Evolutionary conservation across 2,797 vertebrate species (phyloP).

Genomic region (Hydrocynus forskahlii): DNA sequence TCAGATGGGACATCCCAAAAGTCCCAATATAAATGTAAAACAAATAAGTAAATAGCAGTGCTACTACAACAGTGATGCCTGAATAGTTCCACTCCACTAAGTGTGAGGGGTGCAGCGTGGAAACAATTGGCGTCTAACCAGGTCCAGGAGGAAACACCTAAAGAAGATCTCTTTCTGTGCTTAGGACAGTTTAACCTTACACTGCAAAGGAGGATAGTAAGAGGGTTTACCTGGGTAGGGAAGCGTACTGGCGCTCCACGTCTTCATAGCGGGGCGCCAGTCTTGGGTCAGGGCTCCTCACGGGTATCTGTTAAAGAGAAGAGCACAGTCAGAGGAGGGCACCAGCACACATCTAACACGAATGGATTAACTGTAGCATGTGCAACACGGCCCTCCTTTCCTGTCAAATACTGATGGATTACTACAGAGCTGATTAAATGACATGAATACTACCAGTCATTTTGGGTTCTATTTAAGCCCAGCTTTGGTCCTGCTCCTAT

Average conservation of each 20-base stretch:
- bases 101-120: not conserved
- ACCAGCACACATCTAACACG: conserved; percentile 28
- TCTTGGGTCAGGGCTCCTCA: conserved; percentile 78
- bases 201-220: not conserved
- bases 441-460: conserved; percentile 27
- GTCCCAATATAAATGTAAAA: not conserved
- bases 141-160: not conserved
- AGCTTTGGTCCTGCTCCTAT: conserved; percentile 82
- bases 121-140: not conserved
- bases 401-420: conserved; percentile 36
- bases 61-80: not conserved
- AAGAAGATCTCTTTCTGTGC: not conserved
- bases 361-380: not conserved
- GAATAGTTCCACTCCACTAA: not conserved
- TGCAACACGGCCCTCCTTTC: conserved; percentile 17
- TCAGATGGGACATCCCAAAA: not conserved
- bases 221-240: conserved; percentile 83
- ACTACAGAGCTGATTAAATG: conserved; percentile 32
- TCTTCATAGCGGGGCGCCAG: conserved; percentile 79
- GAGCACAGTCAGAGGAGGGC: conserved; percentile 39
- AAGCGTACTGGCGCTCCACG: conserved; percentile 84
- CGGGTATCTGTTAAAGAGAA: conserved; percentile 77
- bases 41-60: not conserved
- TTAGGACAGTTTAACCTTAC: not conserved
- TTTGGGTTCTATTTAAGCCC: conserved; percentile 34